Conservation (phyloP, 2,113 vertebrate genomes). For the Odontesthes bonariensis region DNA sequence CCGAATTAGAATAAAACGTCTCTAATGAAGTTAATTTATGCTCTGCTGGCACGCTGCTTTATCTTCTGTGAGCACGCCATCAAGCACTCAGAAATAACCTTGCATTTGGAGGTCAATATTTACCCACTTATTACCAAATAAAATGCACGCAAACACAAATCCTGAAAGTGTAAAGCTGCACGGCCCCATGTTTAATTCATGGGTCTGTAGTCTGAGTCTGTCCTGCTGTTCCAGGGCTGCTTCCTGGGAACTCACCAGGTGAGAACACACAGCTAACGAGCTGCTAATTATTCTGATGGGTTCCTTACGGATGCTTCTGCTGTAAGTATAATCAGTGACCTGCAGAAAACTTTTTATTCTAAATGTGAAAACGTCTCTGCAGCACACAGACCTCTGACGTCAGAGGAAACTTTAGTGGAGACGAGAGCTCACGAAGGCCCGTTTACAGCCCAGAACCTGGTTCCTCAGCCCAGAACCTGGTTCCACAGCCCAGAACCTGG, state of each 20-base stretch:
- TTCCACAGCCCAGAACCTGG: too few relatives aligned
- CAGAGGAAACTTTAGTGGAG: too few relatives aligned
- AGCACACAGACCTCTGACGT: too few relatives aligned
- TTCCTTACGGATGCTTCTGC: constrained; percentile 22
- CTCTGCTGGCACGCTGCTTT: constrained; percentile 33
- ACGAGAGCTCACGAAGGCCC: too few relatives aligned
- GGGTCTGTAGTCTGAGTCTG: constrained; percentile 41
- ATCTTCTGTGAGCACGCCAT: constrained; percentile 65
- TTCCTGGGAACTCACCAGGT: constrained; percentile 34
- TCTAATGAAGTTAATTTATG: constrained; percentile 79
- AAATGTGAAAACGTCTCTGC: too few relatives aligned
- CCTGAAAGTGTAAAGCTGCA: constrained; percentile 12
- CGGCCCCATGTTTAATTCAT: constrained; percentile 68
- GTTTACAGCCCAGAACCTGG: too few relatives aligned
- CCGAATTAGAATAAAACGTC: constrained; percentile 65
- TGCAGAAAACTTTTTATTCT: not conserved
- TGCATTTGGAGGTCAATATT: constrained; percentile 62
- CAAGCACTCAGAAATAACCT: constrained; percentile 74
- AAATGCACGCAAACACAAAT: constrained; percentile 49
- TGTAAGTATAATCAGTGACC: constrained; percentile 22
- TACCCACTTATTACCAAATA: constrained; percentile 49
- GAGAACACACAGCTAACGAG: constrained; percentile 4
- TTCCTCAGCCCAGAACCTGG: too few relatives aligned
- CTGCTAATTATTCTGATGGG: constrained; percentile 39
- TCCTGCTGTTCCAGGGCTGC: constrained; percentile 30